A percentile compares a stretch with the other conserved stretches of the same genome.
Conservation (phyloP, 23 tunicate species). For the Aplidium turbinatum region DNA sequence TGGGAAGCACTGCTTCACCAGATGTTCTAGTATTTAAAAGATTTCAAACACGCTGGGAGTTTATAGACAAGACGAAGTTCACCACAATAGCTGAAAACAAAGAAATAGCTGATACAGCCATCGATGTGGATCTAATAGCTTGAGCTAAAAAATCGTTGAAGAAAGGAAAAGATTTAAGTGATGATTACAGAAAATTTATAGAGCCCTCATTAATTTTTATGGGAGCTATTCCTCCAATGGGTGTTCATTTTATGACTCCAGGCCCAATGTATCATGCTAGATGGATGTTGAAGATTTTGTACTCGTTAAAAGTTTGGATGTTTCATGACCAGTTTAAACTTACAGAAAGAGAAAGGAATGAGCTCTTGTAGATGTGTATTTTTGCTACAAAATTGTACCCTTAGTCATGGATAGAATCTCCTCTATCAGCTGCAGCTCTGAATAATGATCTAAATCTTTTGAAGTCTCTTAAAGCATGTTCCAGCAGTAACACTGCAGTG, state of each 20-base stretch:
- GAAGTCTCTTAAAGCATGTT: no score
- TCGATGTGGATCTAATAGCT: no score
- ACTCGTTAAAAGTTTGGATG: conserved; percentile 2
- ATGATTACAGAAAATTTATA: not conserved
- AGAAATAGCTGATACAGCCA: not conserved
- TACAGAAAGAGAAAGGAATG: not conserved
- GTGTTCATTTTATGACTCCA: not conserved
- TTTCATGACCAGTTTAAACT: not conserved
- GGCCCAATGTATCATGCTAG: conserved; percentile 7
- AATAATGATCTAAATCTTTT: not conserved
- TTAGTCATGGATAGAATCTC: not conserved
- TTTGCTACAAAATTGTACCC: not conserved
- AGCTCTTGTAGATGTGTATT: not conserved
- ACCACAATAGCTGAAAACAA: not conserved
- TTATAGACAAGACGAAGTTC: not conserved
- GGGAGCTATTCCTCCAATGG: not conserved
- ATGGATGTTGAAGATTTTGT: conserved; percentile 2
- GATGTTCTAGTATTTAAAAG: not conserved
- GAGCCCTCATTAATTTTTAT: not conserved
- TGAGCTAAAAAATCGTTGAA: no score
- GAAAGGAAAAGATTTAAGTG: not conserved
- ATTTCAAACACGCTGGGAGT: not conserved
- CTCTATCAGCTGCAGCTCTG: not conserved
- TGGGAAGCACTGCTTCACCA: conserved; percentile 3
- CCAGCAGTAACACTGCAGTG: no score